Evolutionary conservation across 2,888 invertebrate genomes (phyloP).

Genomic region (Agonopterix arenella): DNA sequence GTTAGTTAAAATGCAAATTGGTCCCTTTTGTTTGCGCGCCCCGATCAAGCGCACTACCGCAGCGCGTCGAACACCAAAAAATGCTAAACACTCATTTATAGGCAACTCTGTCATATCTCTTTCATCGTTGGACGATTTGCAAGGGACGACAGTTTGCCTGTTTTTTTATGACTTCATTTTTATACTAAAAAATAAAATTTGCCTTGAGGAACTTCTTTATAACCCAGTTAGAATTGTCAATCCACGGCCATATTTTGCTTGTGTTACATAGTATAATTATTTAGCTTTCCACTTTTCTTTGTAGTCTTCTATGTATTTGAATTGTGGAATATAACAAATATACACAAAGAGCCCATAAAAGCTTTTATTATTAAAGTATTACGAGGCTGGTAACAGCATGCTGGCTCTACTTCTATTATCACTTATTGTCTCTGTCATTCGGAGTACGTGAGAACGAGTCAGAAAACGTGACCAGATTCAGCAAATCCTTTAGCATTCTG

Average conservation of each 20-base stretch:
- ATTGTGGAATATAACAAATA: neutral
- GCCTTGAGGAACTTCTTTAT: neutral
- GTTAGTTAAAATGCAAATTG: slow-evolving; percentile 72
- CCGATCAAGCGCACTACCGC: slow-evolving; percentile 34
- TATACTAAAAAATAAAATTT: neutral
- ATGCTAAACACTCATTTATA: slow-evolving; percentile 63
- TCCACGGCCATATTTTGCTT: no score
- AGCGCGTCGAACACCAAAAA: slow-evolving; percentile 33
- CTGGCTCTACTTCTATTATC: no score
- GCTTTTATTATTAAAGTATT: neutral
- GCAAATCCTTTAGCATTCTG: no score
- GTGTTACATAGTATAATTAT: no score
- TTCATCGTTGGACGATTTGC: slow-evolving; percentile 28
- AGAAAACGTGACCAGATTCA: no score
- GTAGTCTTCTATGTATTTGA: no score
- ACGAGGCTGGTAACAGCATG: no score
- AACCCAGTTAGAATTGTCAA: no score
- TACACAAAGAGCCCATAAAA: neutral
- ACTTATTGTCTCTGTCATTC: no score
- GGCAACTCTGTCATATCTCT: slow-evolving; percentile 37
- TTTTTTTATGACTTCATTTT: slow-evolving; percentile 10
- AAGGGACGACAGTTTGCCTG: slow-evolving; percentile 15
- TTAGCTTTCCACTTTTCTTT: no score
- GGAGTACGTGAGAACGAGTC: no score
- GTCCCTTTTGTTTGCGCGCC: slow-evolving; percentile 57